Base-by-base conservation (phyloP, 1,140 invertebrate genomes). In the Lethrus apterus region DNA sequence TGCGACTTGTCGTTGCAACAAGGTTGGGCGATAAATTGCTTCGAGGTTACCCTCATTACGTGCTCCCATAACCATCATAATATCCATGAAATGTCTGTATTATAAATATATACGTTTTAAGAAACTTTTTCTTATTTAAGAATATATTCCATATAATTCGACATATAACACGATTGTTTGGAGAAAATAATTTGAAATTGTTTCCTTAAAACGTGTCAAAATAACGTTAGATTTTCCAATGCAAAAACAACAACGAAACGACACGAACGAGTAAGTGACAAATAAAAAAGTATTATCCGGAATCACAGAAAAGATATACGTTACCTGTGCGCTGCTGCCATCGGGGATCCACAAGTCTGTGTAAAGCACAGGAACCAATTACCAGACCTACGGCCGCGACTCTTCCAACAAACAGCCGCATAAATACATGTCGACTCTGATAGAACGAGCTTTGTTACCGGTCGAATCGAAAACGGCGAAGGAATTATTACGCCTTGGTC, bases 291-390 rank as follows among this genome's bases (percentile, higher is more conserved):
- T 50, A 44, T 55, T 52, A 52, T 52, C 21, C 23, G 11, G 33
- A 47, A 45, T 50, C 51, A 50, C 51, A 29, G 48, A 43, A 52
- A 52, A 53, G 53, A 53, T 45, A 47, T 48, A 38, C 42, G 23
- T 47, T 35, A 29, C 38, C 42, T 31, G n/a, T n/a, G n/a, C n/a
- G n/a, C n/a, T n/a, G n/a, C 32, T 14, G 17, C 47, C 53, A 35
- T 46, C 24, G 29, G 56, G 52, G 53, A 55, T 50, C 52, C 52
- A 50, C 52, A 57, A 51, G 46, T 57, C 53, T 40, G 36, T 35
- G 44, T n/a, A 48, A 33, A 52, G 49, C 53, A 48, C 38, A 45
- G 53, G 51, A 55, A 57, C 56, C 56, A 57, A 57, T 57, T 57
- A 57, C 48, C 33, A 38, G 35, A 41, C 31, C 44, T 40, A 48